Percentiles rank a stretch among this genome's conserved stretches.
These are phyloP conservation scores for Sinonovacula constricta DNA, from an alignment of 1,140 invertebrate species.

Conservation along the genomic window DNA sequence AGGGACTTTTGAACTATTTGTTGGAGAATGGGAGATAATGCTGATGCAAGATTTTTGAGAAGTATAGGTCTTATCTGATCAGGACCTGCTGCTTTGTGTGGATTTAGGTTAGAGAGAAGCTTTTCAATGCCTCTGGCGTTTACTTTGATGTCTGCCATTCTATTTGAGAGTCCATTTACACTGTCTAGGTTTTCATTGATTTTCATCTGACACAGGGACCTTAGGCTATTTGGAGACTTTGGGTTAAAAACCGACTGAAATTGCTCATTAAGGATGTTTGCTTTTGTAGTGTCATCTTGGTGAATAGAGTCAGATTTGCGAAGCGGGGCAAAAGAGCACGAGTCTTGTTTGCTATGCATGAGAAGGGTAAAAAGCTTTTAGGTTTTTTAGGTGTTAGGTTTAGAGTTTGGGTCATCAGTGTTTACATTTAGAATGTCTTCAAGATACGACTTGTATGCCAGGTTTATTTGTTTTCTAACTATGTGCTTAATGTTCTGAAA, in stretches of 20 bases:
- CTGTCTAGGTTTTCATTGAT: background rate
- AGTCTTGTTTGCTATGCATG: slow-evolving; percentile 4
- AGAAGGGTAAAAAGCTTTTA: slow-evolving; percentile 6
- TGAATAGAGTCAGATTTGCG: background rate
- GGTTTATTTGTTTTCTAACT: slow-evolving; percentile 9
- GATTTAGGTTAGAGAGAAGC: slow-evolving; percentile 21
- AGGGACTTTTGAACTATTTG: background rate
- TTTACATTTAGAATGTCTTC: too few relatives aligned
- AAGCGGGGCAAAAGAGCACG: background rate
- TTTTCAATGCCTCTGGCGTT: slow-evolving; percentile 26
- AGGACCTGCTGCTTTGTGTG: slow-evolving; percentile 27
- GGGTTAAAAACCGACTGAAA: slow-evolving; percentile 14
- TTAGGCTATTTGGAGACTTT: background rate
- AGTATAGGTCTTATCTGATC: slow-evolving; percentile 19
- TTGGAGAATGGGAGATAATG: slow-evolving; percentile 2
- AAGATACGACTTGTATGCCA: too few relatives aligned
- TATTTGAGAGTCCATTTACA: background rate
- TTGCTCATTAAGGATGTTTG: background rate
- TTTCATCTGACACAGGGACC: slow-evolving; percentile 20
- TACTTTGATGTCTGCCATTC: slow-evolving; percentile 17
- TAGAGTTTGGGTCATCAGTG: too few relatives aligned
- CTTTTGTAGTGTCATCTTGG: background rate
- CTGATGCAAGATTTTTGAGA: background rate
- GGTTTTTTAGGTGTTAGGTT: too few relatives aligned
- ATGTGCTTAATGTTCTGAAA: slow-evolving; percentile 16